Evolutionary conservation across 2,113 vertebrate species (phyloP).

Genomic region (Aphyosemion australe): DNA sequence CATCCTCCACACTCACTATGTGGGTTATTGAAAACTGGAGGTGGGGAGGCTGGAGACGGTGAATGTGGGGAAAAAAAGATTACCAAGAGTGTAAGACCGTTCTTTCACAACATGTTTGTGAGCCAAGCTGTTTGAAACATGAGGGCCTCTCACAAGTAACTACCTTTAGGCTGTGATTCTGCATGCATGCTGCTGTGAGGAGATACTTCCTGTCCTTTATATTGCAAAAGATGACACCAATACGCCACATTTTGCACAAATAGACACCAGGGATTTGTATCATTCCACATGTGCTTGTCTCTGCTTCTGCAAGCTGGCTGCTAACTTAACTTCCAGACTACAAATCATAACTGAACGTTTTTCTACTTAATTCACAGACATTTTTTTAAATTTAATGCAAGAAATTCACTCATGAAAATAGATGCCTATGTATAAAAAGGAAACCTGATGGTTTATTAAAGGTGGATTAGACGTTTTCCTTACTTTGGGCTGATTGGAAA

Average conservation of each 20-base stretch:
- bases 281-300: slow-evolving; percentile 38
- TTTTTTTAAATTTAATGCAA: too few species aligned
- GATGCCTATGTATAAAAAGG: too few species aligned
- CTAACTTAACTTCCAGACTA: slow-evolving; percentile 1
- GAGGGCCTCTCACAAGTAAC: slow-evolving; percentile 34
- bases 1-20: slow-evolving; percentile 75
- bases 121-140: slow-evolving; percentile 42
- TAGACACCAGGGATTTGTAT: slow-evolving; percentile 36
- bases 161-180: slow-evolving; percentile 47
- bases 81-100: slow-evolving; percentile 54
- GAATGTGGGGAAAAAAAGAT: slow-evolving; percentile 59
- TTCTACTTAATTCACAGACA: background rate
- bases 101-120: slow-evolving; percentile 45
- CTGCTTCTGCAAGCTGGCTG: slow-evolving; percentile 1
- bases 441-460: too few species aligned
- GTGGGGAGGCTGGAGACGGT: slow-evolving; percentile 47
- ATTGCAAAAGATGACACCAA: slow-evolving; percentile 36
- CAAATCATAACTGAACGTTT: background rate
- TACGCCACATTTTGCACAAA: slow-evolving; percentile 21
- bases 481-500: too few species aligned
- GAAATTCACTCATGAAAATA: too few species aligned
- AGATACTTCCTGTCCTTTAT: slow-evolving; percentile 34
- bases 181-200: slow-evolving; percentile 28
- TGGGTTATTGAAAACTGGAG: slow-evolving; percentile 67
- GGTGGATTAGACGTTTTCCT: too few species aligned